Evolutionary conservation across 2,113 vertebrate species (phyloP).

Genomic region (Passer montanus): DNA sequence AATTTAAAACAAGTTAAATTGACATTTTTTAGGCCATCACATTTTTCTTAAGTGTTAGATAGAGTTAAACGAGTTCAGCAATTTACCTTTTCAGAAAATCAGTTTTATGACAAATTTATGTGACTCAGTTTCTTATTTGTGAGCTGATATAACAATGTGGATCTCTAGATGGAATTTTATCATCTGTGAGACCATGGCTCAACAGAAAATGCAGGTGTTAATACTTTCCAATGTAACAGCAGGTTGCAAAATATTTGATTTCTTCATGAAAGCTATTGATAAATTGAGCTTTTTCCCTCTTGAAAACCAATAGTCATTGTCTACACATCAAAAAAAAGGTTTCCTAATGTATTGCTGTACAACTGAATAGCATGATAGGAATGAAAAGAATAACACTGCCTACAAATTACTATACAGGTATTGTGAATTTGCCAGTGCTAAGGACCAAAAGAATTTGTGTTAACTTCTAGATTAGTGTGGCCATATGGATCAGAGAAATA

Average conservation of each 20-base stretch:
- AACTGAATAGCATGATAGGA: neutral
- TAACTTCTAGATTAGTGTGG: neutral
- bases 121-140: neutral
- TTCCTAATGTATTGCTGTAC: neutral
- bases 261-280: neutral
- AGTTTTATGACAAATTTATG: neutral
- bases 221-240: neutral
- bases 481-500: neutral
- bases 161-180: neutral
- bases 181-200: neutral
- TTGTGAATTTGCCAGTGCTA: neutral
- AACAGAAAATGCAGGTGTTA: neutral
- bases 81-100: neutral
- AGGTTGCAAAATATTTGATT: neutral
- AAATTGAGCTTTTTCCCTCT: neutral
- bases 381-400: neutral
- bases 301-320: neutral
- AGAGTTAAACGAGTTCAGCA: neutral
- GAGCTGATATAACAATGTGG: neutral
- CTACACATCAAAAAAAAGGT: neutral
- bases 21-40: fast-evolving
- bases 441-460: neutral
- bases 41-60: neutral
- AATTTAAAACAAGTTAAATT: neutral
- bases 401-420: neutral